Base-by-base conservation (phyloP, 1,140 invertebrate species). In the Conus betulinus region DNA sequence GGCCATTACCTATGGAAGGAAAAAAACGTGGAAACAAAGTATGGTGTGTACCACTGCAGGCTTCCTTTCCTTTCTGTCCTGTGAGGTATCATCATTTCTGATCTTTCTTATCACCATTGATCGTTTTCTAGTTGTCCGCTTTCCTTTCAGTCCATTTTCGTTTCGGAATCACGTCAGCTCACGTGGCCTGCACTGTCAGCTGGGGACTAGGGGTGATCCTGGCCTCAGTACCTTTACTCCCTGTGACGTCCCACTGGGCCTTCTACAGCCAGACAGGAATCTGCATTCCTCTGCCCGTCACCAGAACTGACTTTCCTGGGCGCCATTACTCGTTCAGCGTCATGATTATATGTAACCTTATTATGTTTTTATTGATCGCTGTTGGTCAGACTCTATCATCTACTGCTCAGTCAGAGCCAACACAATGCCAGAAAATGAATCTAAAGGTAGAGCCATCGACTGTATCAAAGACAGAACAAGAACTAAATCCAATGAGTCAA, bases 11-110 rank as follows among this genome's bases (percentile, higher is more conserved):
- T 89, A 17, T 89, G 88, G 52, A 74, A 92, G 55, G 92, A 90
- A 20, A 57, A 57, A 67, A 3, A 15, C 52, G 0, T 93, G 93
- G 93, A 88, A 89, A 79, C 74, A 84, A 8, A 84, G 87, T 27
- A 51, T 39, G 4, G 82, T 87, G 13, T 94, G 93, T 86, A 87
- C 87, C 53, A 23, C 91, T 23, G 93, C 93, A n/a, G 93, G 93
- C 7, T 86, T 92, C 25, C 82, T 94, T 7, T 84, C 93, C 3
- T n/a, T 84, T 25, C 17, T 93, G 6, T 92, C 92, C 5, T 91
- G 88, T 39, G 92, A 93, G 83, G 89, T 91, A 23, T 84, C 92
- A 13, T 85, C 91, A 7, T 90, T 89, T 13, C 76, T 92, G 8
- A 83, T 93, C 25, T 87, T 85, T 67, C 67, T 92, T 5, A 92